Conservation (phyloP, 2,113 vertebrate species). For the Bos javanicus region DNA sequence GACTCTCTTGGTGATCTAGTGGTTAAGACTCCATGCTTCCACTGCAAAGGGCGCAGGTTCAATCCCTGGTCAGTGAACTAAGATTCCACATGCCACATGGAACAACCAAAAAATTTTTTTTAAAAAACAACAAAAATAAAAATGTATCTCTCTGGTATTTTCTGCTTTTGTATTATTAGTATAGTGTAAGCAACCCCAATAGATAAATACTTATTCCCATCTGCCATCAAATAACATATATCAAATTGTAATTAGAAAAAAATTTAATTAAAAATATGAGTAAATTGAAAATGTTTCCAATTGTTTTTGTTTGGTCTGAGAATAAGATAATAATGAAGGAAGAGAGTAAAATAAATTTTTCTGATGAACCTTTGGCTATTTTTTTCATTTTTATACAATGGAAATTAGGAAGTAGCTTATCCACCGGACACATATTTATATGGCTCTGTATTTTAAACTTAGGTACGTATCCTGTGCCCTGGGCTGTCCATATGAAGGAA, state of each 20-base stretch:
- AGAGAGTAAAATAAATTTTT: not conserved
- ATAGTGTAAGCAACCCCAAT: not conserved
- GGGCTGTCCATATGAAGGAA: constrained; percentile 94
- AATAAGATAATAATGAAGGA: not conserved
- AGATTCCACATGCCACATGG: not conserved
- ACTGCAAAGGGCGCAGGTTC: not conserved
- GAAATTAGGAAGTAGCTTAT: not conserved
- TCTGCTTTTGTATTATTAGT: not conserved
- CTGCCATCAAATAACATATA: not conserved
- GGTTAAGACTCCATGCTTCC: not conserved
- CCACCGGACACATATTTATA: not conserved
- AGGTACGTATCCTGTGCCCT: constrained; percentile 95
- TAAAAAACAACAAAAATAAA: not conserved
- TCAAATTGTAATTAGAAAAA: not conserved
- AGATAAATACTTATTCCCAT: not conserved
- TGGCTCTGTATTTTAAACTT: constrained; percentile 66
- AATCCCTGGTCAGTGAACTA: not conserved
- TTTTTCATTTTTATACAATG: not conserved
- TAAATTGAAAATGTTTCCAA: not conserved
- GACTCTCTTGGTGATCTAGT: not conserved
- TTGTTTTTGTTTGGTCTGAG: not conserved
- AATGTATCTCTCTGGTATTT: not conserved
- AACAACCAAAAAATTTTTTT: not conserved
- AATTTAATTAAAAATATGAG: not conserved
- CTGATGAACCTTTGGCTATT: not conserved